Evolutionary conservation across 2,888 invertebrate species (phyloP).

Genomic region (Noctua janthina): DNA sequence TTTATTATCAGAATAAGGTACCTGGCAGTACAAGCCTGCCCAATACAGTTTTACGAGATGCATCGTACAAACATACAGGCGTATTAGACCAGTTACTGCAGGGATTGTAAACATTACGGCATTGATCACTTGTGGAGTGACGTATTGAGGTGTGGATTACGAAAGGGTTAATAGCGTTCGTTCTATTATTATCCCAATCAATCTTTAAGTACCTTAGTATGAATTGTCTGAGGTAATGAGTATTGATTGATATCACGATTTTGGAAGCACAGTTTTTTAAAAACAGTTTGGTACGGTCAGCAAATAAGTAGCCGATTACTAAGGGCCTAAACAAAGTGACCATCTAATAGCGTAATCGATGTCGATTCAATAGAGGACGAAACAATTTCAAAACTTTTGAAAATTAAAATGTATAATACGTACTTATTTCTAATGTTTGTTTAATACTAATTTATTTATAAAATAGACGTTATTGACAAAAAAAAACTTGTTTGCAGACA

Average conservation of each 20-base stretch:
- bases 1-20: constrained; percentile 58
- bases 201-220: background rate
- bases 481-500: no score
- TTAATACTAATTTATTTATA: no score
- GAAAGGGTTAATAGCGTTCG: constrained; percentile 16
- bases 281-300: no score
- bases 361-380: background rate
- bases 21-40: constrained; percentile 37
- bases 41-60: constrained; percentile 61
- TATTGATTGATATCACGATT: background rate
- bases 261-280: no score
- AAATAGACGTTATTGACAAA: no score
- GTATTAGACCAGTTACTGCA: constrained; percentile 44
- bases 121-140: constrained; percentile 31
- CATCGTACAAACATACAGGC: constrained; percentile 56
- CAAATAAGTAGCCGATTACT: no score
- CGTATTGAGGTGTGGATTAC: constrained; percentile 37
- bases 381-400: background rate
- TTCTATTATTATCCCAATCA: constrained; percentile 15
- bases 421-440: background rate
- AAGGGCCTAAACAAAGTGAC: background rate
- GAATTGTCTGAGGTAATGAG: background rate
- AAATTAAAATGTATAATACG: no score
- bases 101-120: constrained; percentile 54
- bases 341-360: background rate